Percentiles rank a stretch among this genome's conserved stretches.
Evolutionary conservation across 2,113 vertebrate genomes (phyloP).

Genomic region (Sphaerodactylus townsendi): DNA sequence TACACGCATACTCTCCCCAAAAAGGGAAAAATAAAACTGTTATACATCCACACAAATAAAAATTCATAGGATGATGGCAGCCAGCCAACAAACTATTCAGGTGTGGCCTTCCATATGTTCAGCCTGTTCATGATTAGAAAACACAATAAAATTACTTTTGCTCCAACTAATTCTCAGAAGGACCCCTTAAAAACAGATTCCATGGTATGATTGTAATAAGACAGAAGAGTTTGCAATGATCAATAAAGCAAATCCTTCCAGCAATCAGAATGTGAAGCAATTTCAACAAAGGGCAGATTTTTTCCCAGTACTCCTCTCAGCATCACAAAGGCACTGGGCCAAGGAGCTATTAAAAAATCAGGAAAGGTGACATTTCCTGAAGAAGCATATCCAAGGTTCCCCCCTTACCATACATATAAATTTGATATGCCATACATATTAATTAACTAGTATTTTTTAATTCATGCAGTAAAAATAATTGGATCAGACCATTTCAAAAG

Average conservation of each 20-base stretch:
- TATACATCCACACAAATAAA: conserved; percentile 77
- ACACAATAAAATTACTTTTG: conserved; percentile 78
- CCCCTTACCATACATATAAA: conserved; percentile 41
- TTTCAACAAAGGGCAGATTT: conserved; percentile 10
- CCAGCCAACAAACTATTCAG: conserved; percentile 74
- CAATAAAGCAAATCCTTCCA: conserved; percentile 62
- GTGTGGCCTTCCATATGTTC: conserved; percentile 79
- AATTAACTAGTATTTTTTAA: conserved; percentile 64
- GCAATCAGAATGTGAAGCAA: conserved; percentile 26
- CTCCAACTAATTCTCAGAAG: conserved; percentile 74
- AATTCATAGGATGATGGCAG: conserved; percentile 76
- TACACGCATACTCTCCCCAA: conserved; percentile 71
- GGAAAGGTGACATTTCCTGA: conserved; percentile 35
- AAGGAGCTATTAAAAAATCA: conserved; percentile 31
- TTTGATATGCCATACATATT: conserved; percentile 57
- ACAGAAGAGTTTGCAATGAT: conserved; percentile 62
- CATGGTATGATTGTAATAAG: conserved; percentile 65
- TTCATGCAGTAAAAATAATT: conserved; percentile 61
- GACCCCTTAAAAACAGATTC: conserved; percentile 66
- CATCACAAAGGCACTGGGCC: not conserved
- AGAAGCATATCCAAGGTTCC: conserved; percentile 43
- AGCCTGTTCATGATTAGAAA: conserved; percentile 72
- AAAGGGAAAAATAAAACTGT: conserved; percentile 74
- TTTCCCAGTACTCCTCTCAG: not conserved
- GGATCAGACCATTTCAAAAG: conserved; percentile 66